Evolutionary conservation across 2,888 invertebrate species (phyloP).

Genomic region (Drosophila fungiperda): DNA sequence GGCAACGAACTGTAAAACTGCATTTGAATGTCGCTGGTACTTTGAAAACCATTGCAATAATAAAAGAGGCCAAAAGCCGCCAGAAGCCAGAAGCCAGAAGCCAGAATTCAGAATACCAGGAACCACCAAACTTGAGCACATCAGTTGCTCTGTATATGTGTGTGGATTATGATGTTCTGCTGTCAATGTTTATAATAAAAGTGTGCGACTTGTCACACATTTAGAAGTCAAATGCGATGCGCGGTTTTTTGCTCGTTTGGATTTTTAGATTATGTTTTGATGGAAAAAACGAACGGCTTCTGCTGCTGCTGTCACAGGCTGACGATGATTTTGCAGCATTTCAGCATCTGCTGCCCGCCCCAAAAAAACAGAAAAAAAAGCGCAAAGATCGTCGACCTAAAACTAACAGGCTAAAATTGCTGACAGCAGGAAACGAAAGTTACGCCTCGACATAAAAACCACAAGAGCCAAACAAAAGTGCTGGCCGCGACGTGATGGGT

Average conservation of each 20-base stretch:
- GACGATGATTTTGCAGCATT: constrained; percentile 46
- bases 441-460: constrained; percentile 62
- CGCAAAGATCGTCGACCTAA: constrained; percentile 53
- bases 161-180: constrained; percentile 7
- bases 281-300: constrained; percentile 23
- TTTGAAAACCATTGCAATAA: constrained; percentile 21
- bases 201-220: constrained; percentile 75
- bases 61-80: constrained; percentile 11
- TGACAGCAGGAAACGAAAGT: constrained; percentile 60
- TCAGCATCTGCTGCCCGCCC: constrained; percentile 15
- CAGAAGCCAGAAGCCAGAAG: not conserved
- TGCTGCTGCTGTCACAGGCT: constrained; percentile 16
- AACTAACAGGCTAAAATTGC: constrained; percentile 62
- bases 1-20: constrained; percentile 76
- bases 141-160: no score
- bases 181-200: constrained; percentile 70
- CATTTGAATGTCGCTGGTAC: constrained; percentile 63
- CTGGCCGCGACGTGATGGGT: constrained; percentile 62
- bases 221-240: constrained; percentile 50
- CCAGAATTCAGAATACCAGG: no score
- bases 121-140: no score
- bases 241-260: constrained; percentile 68
- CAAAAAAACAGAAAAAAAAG: not conserved
- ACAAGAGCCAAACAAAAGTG: constrained; percentile 73
- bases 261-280: constrained; percentile 72